Evolutionary conservation across 2,797 vertebrate species (phyloP).

Genomic region (Peromyscus eremicus): DNA sequence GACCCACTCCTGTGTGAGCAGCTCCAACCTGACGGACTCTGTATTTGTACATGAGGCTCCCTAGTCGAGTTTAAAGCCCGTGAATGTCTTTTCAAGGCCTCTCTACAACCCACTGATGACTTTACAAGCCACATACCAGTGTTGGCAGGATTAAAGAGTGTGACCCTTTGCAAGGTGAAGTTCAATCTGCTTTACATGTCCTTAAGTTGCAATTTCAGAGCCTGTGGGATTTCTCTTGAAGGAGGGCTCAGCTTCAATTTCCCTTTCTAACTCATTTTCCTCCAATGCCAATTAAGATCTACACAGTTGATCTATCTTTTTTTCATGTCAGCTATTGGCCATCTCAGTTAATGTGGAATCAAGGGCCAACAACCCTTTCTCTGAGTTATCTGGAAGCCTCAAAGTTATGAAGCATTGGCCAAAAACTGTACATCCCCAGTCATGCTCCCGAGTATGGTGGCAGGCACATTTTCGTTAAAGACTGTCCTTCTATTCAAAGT

Average conservation of each 20-base stretch:
- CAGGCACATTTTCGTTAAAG: slow-evolving; percentile 23
- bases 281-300: slow-evolving; percentile 3
- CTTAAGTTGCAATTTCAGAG: slow-evolving; percentile 66
- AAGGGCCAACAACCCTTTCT: neutral
- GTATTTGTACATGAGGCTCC: neutral
- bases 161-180: slow-evolving; percentile 65
- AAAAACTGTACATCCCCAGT: neutral
- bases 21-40: neutral
- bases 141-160: neutral
- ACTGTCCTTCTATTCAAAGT: slow-evolving; percentile 3
- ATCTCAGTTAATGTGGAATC: neutral
- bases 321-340: slow-evolving; percentile 41
- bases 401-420: neutral
- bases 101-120: neutral
- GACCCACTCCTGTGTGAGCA: neutral
- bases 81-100: slow-evolving; percentile 59
- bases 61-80: slow-evolving; percentile 34
- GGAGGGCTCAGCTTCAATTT: slow-evolving; percentile 61
- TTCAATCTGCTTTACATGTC: slow-evolving; percentile 27
- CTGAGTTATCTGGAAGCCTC: slow-evolving; percentile 14
- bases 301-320: slow-evolving; percentile 3
- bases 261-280: slow-evolving; percentile 60
- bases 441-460: neutral
- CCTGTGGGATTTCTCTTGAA: slow-evolving; percentile 58
- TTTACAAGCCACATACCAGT: slow-evolving; percentile 44